Conservation (phyloP, 2,797 vertebrate genomes). For the Ataeniobius toweri region DNA sequence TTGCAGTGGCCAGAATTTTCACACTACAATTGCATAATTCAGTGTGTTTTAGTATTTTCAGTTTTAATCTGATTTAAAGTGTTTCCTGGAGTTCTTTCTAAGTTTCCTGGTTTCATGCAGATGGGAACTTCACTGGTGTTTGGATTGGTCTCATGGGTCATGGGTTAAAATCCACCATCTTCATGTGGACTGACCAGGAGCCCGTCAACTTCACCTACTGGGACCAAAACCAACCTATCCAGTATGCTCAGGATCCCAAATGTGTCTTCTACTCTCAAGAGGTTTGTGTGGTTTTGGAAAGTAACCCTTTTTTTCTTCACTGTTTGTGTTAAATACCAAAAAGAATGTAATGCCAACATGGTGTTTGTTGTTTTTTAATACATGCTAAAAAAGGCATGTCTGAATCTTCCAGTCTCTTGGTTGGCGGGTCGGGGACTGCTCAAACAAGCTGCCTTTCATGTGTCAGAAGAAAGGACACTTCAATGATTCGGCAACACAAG, state of each 20-base stretch:
- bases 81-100: conserved; percentile 6
- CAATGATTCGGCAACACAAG: conserved; percentile 65
- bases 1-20: background rate
- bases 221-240: conserved; percentile 84
- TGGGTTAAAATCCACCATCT: conserved; percentile 69
- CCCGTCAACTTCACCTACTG: conserved; percentile 89
- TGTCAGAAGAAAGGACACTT: conserved; percentile 88
- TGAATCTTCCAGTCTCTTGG: conserved; percentile 59
- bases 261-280: conserved; percentile 86
- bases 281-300: conserved; percentile 37
- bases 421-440: conserved; percentile 86
- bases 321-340: background rate
- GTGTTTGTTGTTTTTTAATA: background rate
- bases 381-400: conserved; percentile 25
- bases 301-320: background rate
- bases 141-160: conserved; percentile 88
- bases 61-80: conserved; percentile 11
- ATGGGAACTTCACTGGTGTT: conserved; percentile 67
- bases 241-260: conserved; percentile 70
- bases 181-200: conserved; percentile 84
- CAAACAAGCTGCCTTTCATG: conserved; percentile 79
- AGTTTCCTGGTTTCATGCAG: conserved; percentile 52
- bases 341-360: background rate
- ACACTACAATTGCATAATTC: background rate
- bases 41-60: background rate